Evolutionary conservation across 2,113 vertebrate species (phyloP), one percentile per base, ranked within the genome.

Genomic region (Odontophorus gujanensis): DNA sequence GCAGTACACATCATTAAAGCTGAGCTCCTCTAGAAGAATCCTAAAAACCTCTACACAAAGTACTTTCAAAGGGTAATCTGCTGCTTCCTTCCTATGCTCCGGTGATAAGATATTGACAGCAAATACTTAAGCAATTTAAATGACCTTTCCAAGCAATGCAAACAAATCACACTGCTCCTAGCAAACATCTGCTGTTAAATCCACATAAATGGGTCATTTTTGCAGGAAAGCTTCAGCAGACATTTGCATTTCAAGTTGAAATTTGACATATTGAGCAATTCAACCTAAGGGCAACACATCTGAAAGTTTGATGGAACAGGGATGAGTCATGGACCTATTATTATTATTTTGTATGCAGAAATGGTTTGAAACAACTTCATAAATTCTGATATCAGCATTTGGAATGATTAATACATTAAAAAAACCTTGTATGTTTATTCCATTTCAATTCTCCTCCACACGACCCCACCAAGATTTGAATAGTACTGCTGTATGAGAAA

Each of bases 1-100:
- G 89, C 17, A 81, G 32, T 1, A 24, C 1, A 10, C 9, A 5
- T 10, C 30, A 10, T 1, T 11, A 18, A 5, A 14, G 45, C 0
- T 4, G 34, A 43, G 81, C 34, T 62, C 30, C 0, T 4, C 79
- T 66, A n/a, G 30, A 58, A 69, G 16, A 34, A 76, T 19, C 63
- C 81, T 14, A 32, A 77, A 74, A 90, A 5, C 12, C 34, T 50
- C 75, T 2, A 3, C 9, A 2, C 1, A 6, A 1, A 5, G 8
- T 43, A 20, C 20, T 12, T 3, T 30, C 18, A 51, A 13, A 57
- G 8, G 11, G 3, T 9, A 4, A 63, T 4, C 32, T 19, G 30
- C 1, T 21, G 58, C 30, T 30, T 24, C 66, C 43, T n/a, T 7
- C 19, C 51, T 62, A 22, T 13, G 61, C 57, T 57, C 43, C 13